Conservation (phyloP, 2,113 vertebrate species). For the Boulengeromyrus knoepffleri region DNA sequence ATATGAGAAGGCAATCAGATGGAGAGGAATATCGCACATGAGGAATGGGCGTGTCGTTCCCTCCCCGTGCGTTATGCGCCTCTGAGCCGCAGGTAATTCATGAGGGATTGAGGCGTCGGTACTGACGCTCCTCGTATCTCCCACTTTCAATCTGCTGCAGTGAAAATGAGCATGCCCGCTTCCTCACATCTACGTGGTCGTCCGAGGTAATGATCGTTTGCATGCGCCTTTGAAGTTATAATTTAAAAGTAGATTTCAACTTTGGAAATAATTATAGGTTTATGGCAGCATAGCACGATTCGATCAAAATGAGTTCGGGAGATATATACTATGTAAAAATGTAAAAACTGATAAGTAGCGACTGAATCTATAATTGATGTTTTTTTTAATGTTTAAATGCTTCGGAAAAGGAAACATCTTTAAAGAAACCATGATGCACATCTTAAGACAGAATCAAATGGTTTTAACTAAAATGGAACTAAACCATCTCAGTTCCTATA, state of each 20-base stretch:
- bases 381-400: background rate
- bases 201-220: background rate
- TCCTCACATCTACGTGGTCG: background rate
- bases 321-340: too few species aligned
- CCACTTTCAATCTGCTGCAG: background rate
- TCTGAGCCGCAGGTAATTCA: background rate
- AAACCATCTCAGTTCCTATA: background rate
- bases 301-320: background rate
- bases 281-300: background rate
- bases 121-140: background rate
- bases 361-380: background rate
- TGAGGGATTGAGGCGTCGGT: background rate
- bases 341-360: background rate
- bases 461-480: background rate
- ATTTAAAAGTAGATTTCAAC: background rate
- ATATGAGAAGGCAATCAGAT: background rate
- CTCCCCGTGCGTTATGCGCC: background rate
- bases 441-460: background rate
- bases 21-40: background rate
- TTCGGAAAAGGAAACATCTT: background rate
- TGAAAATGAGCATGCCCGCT: background rate
- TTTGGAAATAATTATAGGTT: background rate
- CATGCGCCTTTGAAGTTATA: background rate
- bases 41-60: background rate
- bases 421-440: background rate